These are phyloP conservation scores for Hydrolagus colliei DNA, from an alignment of 2,797 vertebrate species.

Conservation along the genomic window DNA sequence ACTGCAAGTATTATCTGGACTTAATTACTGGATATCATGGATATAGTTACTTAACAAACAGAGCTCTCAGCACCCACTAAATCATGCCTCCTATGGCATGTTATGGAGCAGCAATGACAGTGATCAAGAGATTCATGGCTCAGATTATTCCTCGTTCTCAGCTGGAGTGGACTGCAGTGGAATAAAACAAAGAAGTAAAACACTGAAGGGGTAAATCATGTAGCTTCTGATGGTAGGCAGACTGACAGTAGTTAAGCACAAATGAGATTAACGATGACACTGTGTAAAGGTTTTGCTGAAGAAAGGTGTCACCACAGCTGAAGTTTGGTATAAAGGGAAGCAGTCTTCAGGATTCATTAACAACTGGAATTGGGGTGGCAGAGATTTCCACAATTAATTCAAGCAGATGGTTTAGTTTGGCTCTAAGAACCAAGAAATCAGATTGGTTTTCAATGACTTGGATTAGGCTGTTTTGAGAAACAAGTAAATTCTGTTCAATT, in stretches of 20 bases:
- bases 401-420: no score
- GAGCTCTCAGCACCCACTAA: background rate
- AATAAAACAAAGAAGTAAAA: background rate
- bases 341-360: background rate
- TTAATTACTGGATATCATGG: slow-evolving; percentile 26
- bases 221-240: background rate
- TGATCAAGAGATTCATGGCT: background rate
- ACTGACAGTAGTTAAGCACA: background rate
- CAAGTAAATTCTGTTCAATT: background rate
- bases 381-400: background rate
- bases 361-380: background rate
- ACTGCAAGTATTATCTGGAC: slow-evolving; percentile 11
- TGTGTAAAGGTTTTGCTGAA: background rate
- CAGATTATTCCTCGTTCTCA: slow-evolving; percentile 19
- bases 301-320: background rate
- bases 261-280: background rate
- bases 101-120: background rate
- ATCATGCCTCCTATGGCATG: background rate
- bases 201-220: background rate
- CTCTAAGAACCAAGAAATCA: background rate
- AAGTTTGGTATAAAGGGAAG: background rate
- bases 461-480: background rate
- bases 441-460: background rate
- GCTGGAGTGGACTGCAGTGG: background rate
- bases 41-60: background rate